A percentile compares a stretch with the other conserved stretches of the same genome.
These are phyloP conservation scores for Grapholita molesta DNA, from an alignment of 1,140 invertebrate genomes.

Conservation along the genomic window DNA sequence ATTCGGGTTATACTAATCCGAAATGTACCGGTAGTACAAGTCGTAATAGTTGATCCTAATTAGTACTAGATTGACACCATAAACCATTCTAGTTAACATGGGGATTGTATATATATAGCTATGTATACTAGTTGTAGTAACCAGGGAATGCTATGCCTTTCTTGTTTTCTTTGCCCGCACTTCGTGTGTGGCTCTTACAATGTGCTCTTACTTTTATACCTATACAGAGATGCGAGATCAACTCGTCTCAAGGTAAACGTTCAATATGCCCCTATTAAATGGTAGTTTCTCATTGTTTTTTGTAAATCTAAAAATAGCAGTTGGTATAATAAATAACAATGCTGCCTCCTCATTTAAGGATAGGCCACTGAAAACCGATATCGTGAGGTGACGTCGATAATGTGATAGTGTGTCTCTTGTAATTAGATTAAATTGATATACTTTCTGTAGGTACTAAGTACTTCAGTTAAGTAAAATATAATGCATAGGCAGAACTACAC, in stretches of 20 bases:
- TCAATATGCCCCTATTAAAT: conserved; percentile 28
- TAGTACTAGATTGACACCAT: too few species aligned
- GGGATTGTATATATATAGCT: too few species aligned
- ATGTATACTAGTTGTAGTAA: not conserved
- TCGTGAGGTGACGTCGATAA: not conserved
- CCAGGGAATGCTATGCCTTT: not conserved
- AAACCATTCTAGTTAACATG: too few species aligned
- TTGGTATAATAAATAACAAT: not conserved
- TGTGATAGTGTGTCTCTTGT: not conserved
- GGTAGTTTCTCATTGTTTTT: conserved; percentile 17
- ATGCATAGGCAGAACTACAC: too few species aligned
- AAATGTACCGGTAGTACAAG: too few species aligned
- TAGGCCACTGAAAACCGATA: not conserved
- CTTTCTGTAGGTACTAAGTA: too few species aligned
- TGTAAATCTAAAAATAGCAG: not conserved
- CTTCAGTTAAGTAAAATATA: too few species aligned
- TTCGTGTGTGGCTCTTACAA: conserved; percentile 32
- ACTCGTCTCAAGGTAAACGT: conserved; percentile 21
- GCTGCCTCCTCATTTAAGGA: not conserved
- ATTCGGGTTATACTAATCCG: too few species aligned
- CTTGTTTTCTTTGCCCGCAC: conserved; percentile 16
- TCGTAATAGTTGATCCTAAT: too few species aligned
- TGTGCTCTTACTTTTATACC: not conserved
- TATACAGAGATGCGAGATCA: not conserved
- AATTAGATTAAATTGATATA: too few species aligned